Conservation (phyloP, 2,113 vertebrate species). For the Beaufortia kweichowensis region DNA sequence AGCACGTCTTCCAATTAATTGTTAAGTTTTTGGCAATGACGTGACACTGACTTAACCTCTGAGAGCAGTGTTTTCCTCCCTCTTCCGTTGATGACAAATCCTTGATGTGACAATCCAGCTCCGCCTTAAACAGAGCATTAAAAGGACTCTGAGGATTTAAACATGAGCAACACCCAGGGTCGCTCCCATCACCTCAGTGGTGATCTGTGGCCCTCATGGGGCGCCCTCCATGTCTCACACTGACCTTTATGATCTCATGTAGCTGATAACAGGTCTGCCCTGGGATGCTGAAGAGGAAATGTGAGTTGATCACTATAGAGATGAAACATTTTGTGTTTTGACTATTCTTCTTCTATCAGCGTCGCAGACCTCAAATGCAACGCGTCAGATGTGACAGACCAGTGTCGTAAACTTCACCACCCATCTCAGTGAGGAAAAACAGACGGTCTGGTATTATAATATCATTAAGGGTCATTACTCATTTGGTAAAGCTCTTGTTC, state of each 20-base stretch:
- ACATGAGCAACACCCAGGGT: constrained; percentile 42
- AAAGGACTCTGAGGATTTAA: constrained; percentile 33
- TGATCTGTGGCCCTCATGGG: constrained; percentile 47
- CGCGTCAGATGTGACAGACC: not conserved
- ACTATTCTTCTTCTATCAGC: not conserved
- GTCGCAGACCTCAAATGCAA: not conserved
- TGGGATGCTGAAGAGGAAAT: constrained; percentile 6
- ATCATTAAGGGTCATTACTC: not conserved
- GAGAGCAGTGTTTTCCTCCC: constrained; percentile 15
- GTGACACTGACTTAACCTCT: constrained; percentile 28
- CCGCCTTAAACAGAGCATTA: constrained; percentile 43
- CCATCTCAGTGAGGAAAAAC: not conserved
- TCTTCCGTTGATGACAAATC: constrained; percentile 47
- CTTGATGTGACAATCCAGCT: constrained; percentile 51
- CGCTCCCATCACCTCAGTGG: constrained; percentile 38
- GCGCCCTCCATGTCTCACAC: constrained; percentile 15
- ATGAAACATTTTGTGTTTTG: not conserved
- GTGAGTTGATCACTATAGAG: not conserved
- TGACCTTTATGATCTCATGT: constrained; percentile 43
- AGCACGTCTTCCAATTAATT: not conserved
- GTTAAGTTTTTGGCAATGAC: constrained; percentile 19
- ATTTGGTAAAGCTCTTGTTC: not conserved
- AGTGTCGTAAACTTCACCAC: constrained; percentile 10
- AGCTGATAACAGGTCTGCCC: constrained; percentile 17
- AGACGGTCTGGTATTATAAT: not conserved